Conservation (phyloP, 2,113 vertebrate species). For the Pseudorhombus dupliciocellatus region DNA sequence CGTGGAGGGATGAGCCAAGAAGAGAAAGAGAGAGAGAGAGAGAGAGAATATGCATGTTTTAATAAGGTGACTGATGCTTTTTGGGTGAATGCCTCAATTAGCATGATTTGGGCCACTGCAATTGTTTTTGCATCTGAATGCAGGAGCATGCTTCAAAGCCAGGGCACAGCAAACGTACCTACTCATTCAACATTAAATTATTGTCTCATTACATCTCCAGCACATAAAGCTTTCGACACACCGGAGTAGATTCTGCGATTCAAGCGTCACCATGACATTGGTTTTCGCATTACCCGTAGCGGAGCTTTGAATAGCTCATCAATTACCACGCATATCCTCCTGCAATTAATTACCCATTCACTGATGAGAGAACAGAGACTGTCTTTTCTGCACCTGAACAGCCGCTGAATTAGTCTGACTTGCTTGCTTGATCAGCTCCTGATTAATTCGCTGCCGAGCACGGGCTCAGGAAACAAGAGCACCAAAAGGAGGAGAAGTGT, state of each 20-base stretch:
- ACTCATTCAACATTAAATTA: too few species aligned
- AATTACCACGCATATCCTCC: neutral
- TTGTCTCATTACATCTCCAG: neutral
- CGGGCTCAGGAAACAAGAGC: neutral
- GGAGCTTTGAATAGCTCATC: conserved; percentile 13
- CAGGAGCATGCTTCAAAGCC: neutral
- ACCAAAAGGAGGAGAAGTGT: neutral
- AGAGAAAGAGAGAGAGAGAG: neutral
- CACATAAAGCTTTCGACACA: neutral
- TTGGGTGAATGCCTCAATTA: conserved; percentile 2
- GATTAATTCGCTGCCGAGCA: conserved; percentile 10
- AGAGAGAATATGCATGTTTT: neutral
- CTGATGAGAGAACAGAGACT: conserved; percentile 1
- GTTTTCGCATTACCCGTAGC: neutral
- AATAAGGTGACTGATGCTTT: conserved; percentile 18
- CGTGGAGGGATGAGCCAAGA: conserved; percentile 15
- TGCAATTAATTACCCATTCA: conserved; percentile 24
- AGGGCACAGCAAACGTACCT: too few species aligned
- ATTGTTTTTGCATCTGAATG: neutral
- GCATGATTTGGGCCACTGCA: conserved; percentile 2
- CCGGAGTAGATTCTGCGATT: neutral
- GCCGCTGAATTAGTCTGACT: conserved; percentile 13
- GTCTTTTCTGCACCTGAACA: conserved; percentile 21
- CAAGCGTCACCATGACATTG: neutral
- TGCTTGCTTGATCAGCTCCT: conserved; percentile 8